Evolutionary conservation across 1,140 invertebrate genomes (phyloP).

Genomic region (Episyrphus balteatus): DNA sequence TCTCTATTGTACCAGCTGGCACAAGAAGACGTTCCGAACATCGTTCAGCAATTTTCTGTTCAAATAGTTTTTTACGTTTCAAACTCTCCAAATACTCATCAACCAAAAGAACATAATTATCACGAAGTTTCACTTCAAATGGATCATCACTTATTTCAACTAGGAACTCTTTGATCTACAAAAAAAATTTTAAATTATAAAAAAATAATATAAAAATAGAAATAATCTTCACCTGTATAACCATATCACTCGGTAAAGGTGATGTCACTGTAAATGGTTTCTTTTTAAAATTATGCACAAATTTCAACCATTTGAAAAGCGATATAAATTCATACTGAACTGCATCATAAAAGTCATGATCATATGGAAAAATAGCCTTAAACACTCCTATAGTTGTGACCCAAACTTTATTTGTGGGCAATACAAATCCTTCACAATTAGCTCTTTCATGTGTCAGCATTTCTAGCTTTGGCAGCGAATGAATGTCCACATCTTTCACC

Average conservation of each 20-base stretch:
- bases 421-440: conserved; percentile 57
- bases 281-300: conserved; percentile 59
- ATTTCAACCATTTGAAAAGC: conserved; percentile 87
- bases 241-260: conserved; percentile 72
- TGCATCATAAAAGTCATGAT: conserved; percentile 87
- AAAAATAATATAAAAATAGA: neutral
- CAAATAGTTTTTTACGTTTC: conserved; percentile 81
- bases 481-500: conserved; percentile 55
- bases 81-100: conserved; percentile 94
- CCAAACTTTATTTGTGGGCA: conserved; percentile 65
- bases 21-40: conserved; percentile 71
- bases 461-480: conserved; percentile 44
- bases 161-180: conserved; percentile 64
- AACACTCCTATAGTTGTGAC: conserved; percentile 56
- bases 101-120: conserved; percentile 91
- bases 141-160: conserved; percentile 95
- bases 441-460: conserved; percentile 56
- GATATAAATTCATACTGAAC: conserved; percentile 85
- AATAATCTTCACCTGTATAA: conserved; percentile 59
- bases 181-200: conserved; percentile 7
- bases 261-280: conserved; percentile 52
- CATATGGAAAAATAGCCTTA: conserved; percentile 73
- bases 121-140: conserved; percentile 90
- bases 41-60: conserved; percentile 59
- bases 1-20: conserved; percentile 77